These are phyloP conservation scores for Archips crataeganus DNA, from an alignment of 2,888 invertebrate genomes.

Conservation along the genomic window DNA sequence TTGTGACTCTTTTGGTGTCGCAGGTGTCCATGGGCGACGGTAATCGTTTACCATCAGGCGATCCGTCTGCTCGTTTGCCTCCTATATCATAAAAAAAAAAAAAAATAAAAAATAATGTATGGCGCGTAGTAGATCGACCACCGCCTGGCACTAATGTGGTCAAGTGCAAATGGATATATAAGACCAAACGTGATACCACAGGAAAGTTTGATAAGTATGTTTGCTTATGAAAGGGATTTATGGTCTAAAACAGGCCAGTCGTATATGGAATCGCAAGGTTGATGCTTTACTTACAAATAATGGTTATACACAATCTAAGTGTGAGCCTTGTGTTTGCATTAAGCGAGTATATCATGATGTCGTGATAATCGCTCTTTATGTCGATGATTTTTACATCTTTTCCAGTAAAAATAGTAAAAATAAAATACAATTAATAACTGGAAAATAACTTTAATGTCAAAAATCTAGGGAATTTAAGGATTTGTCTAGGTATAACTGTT, in stretches of 20 bases:
- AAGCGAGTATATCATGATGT: not conserved
- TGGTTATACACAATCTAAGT: conserved; percentile 17
- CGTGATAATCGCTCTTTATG: conserved; percentile 11
- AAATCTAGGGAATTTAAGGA: conserved; percentile 21
- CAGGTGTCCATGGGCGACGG: too few species aligned
- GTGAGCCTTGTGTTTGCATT: conserved; percentile 28
- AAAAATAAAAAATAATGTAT: too few species aligned
- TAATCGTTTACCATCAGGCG: too few species aligned
- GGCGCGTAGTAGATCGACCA: conserved; percentile 10
- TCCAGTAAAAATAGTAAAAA: not conserved
- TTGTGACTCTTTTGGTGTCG: too few species aligned
- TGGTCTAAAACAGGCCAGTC: conserved; percentile 1
- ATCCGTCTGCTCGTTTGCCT: too few species aligned
- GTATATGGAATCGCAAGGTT: conserved; percentile 1
- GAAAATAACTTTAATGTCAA: conserved; percentile 21
- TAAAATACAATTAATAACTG: conserved; percentile 1
- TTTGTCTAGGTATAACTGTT: conserved; percentile 26
- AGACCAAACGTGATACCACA: conserved; percentile 7
- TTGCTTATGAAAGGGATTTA: not conserved
- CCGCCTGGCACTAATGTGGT: conserved; percentile 3
- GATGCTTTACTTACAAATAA: not conserved
- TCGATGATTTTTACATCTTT: conserved; percentile 22
- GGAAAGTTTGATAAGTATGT: conserved; percentile 11
- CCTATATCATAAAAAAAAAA: too few species aligned
- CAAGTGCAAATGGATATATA: conserved; percentile 15